Evolutionary conservation across 2,888 invertebrate species (phyloP).

Genomic region (Eupithecia insigniata): DNA sequence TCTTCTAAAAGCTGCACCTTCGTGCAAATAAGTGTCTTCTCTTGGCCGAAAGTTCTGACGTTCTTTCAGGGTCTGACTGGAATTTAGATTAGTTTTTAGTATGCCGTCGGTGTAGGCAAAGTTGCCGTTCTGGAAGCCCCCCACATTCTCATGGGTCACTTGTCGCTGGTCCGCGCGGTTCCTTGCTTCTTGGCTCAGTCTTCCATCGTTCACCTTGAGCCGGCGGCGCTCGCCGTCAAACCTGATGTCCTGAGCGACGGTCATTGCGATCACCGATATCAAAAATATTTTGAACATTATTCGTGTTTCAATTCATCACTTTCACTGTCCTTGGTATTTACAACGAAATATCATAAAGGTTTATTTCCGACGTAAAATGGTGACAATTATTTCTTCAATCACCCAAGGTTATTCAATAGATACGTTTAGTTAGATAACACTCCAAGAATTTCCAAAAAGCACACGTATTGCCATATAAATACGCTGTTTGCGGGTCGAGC

Average conservation of each 20-base stretch:
- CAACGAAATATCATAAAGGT: background rate
- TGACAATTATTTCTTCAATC: background rate
- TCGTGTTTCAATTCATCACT: constrained; percentile 28
- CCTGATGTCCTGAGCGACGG: constrained; percentile 31
- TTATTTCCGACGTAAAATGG: background rate
- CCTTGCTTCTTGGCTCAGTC: constrained; percentile 8
- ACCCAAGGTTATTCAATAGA: background rate
- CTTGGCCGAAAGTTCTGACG: constrained; percentile 15
- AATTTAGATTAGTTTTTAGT: constrained; percentile 29
- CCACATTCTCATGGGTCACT: background rate
- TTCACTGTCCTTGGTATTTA: constrained; percentile 21
- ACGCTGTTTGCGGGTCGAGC: constrained; percentile 5
- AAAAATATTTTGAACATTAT: constrained; percentile 34
- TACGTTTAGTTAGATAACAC: background rate
- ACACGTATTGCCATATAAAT: background rate
- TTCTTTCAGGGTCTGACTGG: constrained; percentile 1
- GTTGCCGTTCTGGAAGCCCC: constrained; percentile 30
- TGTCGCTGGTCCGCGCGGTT: background rate
- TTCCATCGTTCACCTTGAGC: constrained; percentile 4
- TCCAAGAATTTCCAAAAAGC: background rate
- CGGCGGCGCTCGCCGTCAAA: background rate
- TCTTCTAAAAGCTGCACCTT: constrained; percentile 30
- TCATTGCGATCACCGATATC: constrained; percentile 24
- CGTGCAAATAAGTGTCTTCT: constrained; percentile 24
- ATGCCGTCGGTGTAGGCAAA: constrained; percentile 24